These are phyloP conservation scores for Drosophila cracens DNA, from an alignment of 2,888 invertebrate species.

Conservation along the genomic window DNA sequence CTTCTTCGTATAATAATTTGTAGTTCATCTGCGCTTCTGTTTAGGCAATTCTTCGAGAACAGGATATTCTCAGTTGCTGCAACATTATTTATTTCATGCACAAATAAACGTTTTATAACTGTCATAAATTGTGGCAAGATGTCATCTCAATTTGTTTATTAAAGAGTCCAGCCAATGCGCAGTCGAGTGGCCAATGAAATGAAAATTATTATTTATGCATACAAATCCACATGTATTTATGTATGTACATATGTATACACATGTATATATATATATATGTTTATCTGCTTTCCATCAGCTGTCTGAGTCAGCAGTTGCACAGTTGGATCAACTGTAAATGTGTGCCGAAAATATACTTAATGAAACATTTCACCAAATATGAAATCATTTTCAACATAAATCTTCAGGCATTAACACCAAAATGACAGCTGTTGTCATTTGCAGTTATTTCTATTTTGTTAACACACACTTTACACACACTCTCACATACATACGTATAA, in stretches of 20 bases:
- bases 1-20: background rate
- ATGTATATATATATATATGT: background rate
- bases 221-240: background rate
- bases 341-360: background rate
- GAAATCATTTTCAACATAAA: conserved; percentile 21
- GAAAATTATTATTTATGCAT: conserved; percentile 30
- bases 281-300: conserved; percentile 10
- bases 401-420: conserved; percentile 22
- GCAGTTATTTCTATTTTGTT: background rate
- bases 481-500: background rate
- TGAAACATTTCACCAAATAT: conserved; percentile 5
- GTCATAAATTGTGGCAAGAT: conserved; percentile 52
- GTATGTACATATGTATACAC: background rate
- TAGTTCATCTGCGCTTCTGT: background rate
- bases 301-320: conserved; percentile 38
- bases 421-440: conserved; percentile 7
- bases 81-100: conserved; percentile 24
- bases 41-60: background rate
- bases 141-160: conserved; percentile 59
- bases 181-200: conserved; percentile 22
- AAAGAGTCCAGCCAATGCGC: background rate
- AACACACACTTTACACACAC: background rate
- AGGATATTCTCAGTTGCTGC: conserved; percentile 2
- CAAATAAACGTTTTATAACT: conserved; percentile 47
- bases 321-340: conserved; percentile 21